These are phyloP conservation scores for Ceriagrion tenellum DNA, from an alignment of 2,888 invertebrate species.

Conservation along the genomic window DNA sequence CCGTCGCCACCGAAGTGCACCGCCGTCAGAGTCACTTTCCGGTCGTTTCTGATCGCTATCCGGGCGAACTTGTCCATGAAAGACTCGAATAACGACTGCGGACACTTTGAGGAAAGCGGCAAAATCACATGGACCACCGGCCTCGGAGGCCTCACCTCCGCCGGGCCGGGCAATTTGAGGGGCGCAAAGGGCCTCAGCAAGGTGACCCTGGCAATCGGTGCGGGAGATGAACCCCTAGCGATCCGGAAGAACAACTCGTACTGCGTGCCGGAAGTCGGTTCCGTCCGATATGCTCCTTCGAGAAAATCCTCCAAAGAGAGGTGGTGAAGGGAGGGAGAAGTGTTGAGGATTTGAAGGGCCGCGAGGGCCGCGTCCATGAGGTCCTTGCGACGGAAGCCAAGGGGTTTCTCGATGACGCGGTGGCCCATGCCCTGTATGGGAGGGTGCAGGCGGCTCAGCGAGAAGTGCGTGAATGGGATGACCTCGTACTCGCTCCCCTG, in stretches of 20 bases:
- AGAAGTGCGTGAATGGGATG: slow-evolving; percentile 87
- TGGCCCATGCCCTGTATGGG: slow-evolving; percentile 87
- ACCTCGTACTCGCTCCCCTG: slow-evolving; percentile 83
- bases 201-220: slow-evolving; percentile 80
- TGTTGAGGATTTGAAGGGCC: slow-evolving; percentile 83
- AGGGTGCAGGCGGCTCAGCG: slow-evolving; percentile 85
- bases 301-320: slow-evolving; percentile 86
- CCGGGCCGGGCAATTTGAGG: slow-evolving; percentile 81
- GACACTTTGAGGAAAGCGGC: slow-evolving; percentile 82
- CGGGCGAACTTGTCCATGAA: slow-evolving; percentile 88
- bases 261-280: slow-evolving; percentile 87
- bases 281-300: slow-evolving; percentile 86
- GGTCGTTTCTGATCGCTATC: slow-evolving; percentile 84
- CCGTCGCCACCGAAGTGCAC: slow-evolving; percentile 85
- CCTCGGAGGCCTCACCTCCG: slow-evolving; percentile 78
- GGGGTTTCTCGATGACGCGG: slow-evolving; percentile 88
- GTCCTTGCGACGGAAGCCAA: slow-evolving; percentile 87
- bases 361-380: slow-evolving; percentile 84
- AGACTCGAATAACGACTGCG: slow-evolving; percentile 85
- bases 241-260: slow-evolving; percentile 87
- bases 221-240: slow-evolving; percentile 67
- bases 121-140: slow-evolving; percentile 86
- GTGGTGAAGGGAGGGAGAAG: slow-evolving; percentile 73
- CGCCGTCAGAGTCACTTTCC: slow-evolving; percentile 85
- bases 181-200: slow-evolving; percentile 86